Conservation (phyloP, 2,888 invertebrate genomes). For the Tetragonula carbonaria region DNA sequence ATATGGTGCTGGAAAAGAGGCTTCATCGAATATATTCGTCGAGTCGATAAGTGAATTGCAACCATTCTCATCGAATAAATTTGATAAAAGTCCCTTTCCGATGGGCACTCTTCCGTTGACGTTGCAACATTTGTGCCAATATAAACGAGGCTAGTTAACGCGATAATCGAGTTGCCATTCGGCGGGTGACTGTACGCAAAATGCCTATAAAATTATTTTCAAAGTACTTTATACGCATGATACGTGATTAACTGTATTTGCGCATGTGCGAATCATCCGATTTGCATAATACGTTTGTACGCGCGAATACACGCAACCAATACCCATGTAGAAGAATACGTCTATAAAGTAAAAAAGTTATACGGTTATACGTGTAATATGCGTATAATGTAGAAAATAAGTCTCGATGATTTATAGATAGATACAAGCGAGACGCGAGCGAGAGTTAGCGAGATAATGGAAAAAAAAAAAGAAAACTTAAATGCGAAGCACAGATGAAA, state of each 20-base stretch:
- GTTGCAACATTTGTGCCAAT: slow-evolving; percentile 69
- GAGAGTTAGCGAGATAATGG: slow-evolving; percentile 19
- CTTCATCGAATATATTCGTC: slow-evolving; percentile 7
- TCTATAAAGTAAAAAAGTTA: slow-evolving; percentile 49
- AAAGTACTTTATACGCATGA: slow-evolving; percentile 59
- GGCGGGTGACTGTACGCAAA: slow-evolving; percentile 65
- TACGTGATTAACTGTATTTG: neutral
- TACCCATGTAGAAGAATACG: slow-evolving; percentile 36
- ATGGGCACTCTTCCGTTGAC: slow-evolving; percentile 38
- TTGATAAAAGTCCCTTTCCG: neutral
- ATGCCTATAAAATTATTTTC: slow-evolving; percentile 78
- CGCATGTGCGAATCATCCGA: neutral
- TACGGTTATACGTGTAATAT: slow-evolving; percentile 16
- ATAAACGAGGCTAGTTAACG: slow-evolving; percentile 66
- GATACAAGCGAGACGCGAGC: slow-evolving; percentile 19
- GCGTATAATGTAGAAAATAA: neutral
- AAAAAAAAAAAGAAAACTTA: slow-evolving; percentile 22
- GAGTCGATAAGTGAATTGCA: neutral
- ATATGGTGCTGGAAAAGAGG: neutral
- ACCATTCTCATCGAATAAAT: slow-evolving; percentile 8
- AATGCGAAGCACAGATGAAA: slow-evolving; percentile 41
- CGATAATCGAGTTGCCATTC: slow-evolving; percentile 74
- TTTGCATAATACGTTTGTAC: slow-evolving; percentile 9
- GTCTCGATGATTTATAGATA: slow-evolving; percentile 9
- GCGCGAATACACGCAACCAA: slow-evolving; percentile 3